Evolutionary conservation across 2,797 vertebrate genomes (phyloP).

Genomic region (Percopsis omiscomaycus): DNA sequence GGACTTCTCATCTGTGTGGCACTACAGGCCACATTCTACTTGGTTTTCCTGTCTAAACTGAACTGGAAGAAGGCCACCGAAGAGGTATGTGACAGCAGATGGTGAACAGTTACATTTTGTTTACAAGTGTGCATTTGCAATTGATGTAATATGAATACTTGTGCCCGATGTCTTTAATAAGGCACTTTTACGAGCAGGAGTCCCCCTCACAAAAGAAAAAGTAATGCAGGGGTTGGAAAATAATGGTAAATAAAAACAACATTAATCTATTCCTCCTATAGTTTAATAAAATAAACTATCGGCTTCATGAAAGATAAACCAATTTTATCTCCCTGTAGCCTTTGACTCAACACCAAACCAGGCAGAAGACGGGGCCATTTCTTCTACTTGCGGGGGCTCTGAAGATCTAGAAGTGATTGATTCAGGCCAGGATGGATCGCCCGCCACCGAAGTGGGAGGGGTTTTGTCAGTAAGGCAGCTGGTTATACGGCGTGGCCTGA

Average conservation of each 20-base stretch:
- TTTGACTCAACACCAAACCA: neutral
- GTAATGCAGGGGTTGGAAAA: slow-evolving; percentile 39
- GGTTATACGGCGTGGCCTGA: slow-evolving; percentile 64
- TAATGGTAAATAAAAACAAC: slow-evolving; percentile 29
- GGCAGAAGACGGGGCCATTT: neutral
- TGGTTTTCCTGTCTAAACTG: slow-evolving; percentile 73
- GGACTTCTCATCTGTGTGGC: slow-evolving; percentile 81
- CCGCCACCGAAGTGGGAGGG: slow-evolving; percentile 10
- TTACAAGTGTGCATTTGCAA: too few relatives aligned
- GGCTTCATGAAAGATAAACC: neutral
- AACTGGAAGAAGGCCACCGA: slow-evolving; percentile 85
- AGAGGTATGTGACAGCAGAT: slow-evolving; percentile 73
- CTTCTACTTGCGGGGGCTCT: neutral
- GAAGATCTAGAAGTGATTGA: slow-evolving; percentile 36
- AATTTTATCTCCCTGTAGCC: neutral
- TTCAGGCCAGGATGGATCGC: neutral
- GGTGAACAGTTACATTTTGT: neutral
- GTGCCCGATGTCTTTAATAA: slow-evolving; percentile 32
- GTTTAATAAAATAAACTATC: neutral
- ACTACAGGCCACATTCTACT: slow-evolving; percentile 80
- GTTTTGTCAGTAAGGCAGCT: slow-evolving; percentile 61
- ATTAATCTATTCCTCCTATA: neutral
- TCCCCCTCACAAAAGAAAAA: slow-evolving; percentile 44
- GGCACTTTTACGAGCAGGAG: slow-evolving; percentile 71
- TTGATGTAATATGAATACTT: neutral